These are phyloP conservation scores for Amblyjoppa proteus DNA, from an alignment of 2,888 invertebrate species.

Conservation along the genomic window DNA sequence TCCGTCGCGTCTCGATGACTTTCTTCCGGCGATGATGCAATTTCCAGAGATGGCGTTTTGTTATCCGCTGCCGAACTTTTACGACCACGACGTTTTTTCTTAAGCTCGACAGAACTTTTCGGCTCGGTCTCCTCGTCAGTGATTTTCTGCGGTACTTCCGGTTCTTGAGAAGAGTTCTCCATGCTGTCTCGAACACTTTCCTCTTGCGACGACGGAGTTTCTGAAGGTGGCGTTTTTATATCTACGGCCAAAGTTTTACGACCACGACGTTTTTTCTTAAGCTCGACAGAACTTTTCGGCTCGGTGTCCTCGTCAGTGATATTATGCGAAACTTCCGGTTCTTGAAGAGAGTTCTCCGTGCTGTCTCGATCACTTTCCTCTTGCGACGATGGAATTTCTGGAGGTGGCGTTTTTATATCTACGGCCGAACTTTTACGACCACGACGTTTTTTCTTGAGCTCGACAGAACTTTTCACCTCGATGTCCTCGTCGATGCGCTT, in stretches of 20 bases:
- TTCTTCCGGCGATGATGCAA: not conserved
- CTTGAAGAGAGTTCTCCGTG: not conserved
- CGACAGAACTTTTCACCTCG: not conserved
- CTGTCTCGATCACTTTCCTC: constrained; percentile 3
- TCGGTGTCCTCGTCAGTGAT: not conserved
- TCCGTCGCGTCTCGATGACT: not conserved
- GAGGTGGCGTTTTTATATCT: not conserved
- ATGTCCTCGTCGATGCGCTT: not conserved
- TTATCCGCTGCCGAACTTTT: constrained; percentile 27
- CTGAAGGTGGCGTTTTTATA: not conserved
- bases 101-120: not conserved
- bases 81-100: not conserved
- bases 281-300: not conserved
- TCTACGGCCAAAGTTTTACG: not conserved
- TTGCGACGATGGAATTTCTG: not conserved
- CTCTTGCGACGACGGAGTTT: not conserved
- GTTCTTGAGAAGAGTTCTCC: not conserved
- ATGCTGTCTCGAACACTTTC: not conserved
- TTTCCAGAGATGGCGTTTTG: not conserved
- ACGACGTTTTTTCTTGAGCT: not conserved
- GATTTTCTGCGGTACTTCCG: not conserved
- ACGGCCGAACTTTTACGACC: constrained; percentile 15
- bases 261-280: not conserved
- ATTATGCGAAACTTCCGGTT: not conserved
- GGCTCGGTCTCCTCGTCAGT: not conserved